Evolutionary conservation across 2,797 vertebrate species (phyloP).

Genomic region (Chelmon rostratus): DNA sequence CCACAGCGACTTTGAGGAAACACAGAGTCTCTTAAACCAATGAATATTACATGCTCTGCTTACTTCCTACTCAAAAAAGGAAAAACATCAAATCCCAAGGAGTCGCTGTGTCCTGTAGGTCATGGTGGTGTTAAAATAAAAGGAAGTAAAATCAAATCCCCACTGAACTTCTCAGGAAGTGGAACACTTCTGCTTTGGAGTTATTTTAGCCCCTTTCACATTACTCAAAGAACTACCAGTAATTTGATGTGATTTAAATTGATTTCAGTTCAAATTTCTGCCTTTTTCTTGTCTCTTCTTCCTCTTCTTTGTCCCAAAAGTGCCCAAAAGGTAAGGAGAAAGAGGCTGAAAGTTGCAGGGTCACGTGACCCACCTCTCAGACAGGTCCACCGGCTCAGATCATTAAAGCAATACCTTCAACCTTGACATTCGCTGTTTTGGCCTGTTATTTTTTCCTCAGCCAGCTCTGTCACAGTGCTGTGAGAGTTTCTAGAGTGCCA

Average conservation of each 20-base stretch:
- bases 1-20: not conserved
- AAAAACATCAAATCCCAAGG: not conserved
- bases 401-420: slow-evolving; percentile 48
- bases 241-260: not conserved
- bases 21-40: slow-evolving; percentile 1
- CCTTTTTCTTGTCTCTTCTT: not conserved
- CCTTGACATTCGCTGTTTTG: slow-evolving; percentile 27
- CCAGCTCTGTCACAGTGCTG: slow-evolving; percentile 8
- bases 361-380: slow-evolving; percentile 18
- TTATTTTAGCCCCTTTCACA: not conserved
- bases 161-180: not conserved
- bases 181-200: not conserved
- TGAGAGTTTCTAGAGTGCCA: not conserved
- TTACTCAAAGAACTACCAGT: not conserved
- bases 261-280: not conserved
- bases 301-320: not conserved
- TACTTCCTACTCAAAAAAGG: not conserved
- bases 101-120: slow-evolving; percentile 16
- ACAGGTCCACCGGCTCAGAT: slow-evolving; percentile 28
- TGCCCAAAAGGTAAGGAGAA: not conserved
- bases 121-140: not conserved
- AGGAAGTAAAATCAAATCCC: not conserved
- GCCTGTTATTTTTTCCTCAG: slow-evolving; percentile 27
- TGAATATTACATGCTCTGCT: slow-evolving; percentile 30
- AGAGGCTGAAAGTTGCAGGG: slow-evolving; percentile 18